Evolutionary conservation across 2,797 vertebrate species (phyloP), one percentile per base, ranked within the genome.

Genomic region (Phoxinus dragarum): DNA sequence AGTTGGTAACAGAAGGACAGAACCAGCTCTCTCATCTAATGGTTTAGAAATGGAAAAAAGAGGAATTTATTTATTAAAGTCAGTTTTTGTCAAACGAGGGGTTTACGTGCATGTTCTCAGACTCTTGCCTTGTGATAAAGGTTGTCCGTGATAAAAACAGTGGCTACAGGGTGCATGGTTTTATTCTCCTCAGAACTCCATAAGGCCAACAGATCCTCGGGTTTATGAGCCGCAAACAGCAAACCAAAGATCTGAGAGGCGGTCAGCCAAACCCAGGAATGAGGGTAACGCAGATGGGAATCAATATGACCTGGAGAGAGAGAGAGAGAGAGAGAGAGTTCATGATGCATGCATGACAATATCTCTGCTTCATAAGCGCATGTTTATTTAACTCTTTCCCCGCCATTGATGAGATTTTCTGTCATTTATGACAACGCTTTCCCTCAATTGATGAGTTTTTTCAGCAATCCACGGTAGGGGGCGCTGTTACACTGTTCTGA

Each of bases 231-330:
- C 1, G 98, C 97, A 86, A 99, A 99, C 88, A 99, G 92, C 92
- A 97, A 94, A 16, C 98, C 98, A 52, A 99, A 98, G 56, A 98
- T 94, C 94, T 99, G 98, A 2, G 97, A 96, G 38, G 98, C 94
- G 0, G 97, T 99, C 84, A 99, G 93, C 98, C 98, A 99, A 73
- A 99, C 98, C 98, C 98, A 99, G 90, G 92, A 98, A 90, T 99
- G 98, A 66, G 98, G 97, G 86, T 98, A 94, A 84, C 96, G 95
- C 89, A 99, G 94, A 92, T 99, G 97, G 87, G 95, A 91, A 69
- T 99, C 96, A 2, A 97, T 85, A 21, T 99, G 97, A 91, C 92
- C 98, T 99, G 85, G 2, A 76, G 14, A 12, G 0, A 69, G 11
- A 69, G 14, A 68, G 71, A 52, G 61, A 61, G 59, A 49, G 44